Conservation (phyloP, 2,888 invertebrate species). For the Crossocerus cetratus region DNA sequence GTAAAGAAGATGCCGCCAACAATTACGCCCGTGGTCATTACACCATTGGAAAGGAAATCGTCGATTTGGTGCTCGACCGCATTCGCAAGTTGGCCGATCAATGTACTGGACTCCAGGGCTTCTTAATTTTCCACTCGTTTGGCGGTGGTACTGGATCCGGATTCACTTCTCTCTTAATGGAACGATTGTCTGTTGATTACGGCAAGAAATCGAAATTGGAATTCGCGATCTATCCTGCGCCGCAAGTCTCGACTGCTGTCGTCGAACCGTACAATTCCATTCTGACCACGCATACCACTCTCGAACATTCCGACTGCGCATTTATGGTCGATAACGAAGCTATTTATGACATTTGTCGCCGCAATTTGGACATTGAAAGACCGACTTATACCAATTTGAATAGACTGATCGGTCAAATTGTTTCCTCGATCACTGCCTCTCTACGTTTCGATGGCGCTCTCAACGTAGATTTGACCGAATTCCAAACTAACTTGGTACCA, state of each 20-base stretch:
- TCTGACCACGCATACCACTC: slow-evolving; percentile 95
- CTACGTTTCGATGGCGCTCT: slow-evolving; percentile 93
- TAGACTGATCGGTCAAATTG: slow-evolving; percentile 96
- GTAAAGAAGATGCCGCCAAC: slow-evolving; percentile 98
- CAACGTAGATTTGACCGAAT: slow-evolving; percentile 93
- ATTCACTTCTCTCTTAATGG: slow-evolving; percentile 97
- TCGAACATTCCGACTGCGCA: slow-evolving; percentile 93
- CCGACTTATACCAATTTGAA: slow-evolving; percentile 98
- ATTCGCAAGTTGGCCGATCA: slow-evolving; percentile 93
- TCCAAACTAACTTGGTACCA: slow-evolving; percentile 95
- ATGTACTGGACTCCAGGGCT: slow-evolving; percentile 95
- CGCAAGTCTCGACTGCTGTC: slow-evolving; percentile 92
- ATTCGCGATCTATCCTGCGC: slow-evolving; percentile 94
- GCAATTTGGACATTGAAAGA: slow-evolving; percentile 96
- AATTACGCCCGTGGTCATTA: slow-evolving; percentile 99
- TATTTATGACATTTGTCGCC: slow-evolving; percentile 94
- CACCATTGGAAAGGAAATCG: slow-evolving; percentile 97
- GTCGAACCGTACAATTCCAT: slow-evolving; percentile 99
- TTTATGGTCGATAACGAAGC: slow-evolving; percentile 97
- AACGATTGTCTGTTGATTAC: slow-evolving; percentile 96
- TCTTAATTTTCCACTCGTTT: slow-evolving; percentile 97
- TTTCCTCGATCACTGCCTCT: slow-evolving; percentile 94
- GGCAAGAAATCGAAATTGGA: slow-evolving; percentile 97
- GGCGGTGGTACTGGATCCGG: slow-evolving; percentile 97
- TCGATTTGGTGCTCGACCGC: slow-evolving; percentile 92